phyloP scores from a whole-genome alignment of 2,797 vertebrate genomes.

The Paguma larvata region DNA sequence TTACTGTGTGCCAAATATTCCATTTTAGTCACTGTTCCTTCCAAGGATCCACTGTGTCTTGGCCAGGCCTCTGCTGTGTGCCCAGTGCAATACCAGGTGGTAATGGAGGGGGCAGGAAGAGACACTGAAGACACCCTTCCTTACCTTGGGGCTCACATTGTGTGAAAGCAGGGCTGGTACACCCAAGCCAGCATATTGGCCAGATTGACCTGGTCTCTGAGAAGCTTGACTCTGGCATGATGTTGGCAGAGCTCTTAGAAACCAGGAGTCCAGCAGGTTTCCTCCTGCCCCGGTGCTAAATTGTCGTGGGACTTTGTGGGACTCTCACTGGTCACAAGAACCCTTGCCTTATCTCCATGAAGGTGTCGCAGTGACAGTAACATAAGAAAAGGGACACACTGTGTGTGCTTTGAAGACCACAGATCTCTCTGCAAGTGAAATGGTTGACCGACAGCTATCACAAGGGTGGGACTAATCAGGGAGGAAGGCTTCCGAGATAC shows the following conservation, averaged over 20 bases:
- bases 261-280: neutral
- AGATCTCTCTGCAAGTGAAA: rapidly evolving
- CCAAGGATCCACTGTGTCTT: rapidly evolving
- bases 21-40: neutral
- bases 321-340: neutral
- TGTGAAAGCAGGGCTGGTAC: too few relatives aligned
- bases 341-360: neutral
- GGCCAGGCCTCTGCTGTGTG: neutral
- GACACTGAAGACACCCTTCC: neutral
- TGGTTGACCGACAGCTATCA: neutral
- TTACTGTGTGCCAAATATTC: neutral
- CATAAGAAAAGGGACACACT: neutral
- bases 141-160: neutral
- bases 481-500: rapidly evolving
- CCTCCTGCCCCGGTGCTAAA: neutral
- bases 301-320: neutral
- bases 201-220: neutral
- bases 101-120: neutral
- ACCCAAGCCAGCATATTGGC: neutral
- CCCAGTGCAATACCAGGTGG: neutral
- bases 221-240: neutral
- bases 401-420: neutral
- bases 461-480: rapidly evolving
- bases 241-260: neutral
- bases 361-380: neutral